A percentile compares a stretch with the other conserved stretches of the same genome.
Evolutionary conservation across 2,113 vertebrate species (phyloP).

Genomic region (Ciconia boyciana): DNA sequence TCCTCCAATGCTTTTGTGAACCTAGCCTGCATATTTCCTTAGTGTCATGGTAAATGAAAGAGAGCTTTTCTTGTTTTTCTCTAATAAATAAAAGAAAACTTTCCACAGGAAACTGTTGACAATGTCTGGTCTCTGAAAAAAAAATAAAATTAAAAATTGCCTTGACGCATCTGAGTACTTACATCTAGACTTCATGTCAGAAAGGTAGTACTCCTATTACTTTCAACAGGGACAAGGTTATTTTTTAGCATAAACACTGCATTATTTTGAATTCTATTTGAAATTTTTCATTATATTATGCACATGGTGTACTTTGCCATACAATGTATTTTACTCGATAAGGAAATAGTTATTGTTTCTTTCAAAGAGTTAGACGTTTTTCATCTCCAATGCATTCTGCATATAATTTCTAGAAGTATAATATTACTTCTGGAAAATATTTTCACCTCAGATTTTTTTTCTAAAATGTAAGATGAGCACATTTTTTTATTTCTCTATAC

Average conservation of each 20-base stretch:
- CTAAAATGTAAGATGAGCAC: background rate
- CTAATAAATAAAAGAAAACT: background rate
- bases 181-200: background rate
- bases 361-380: background rate
- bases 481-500: background rate
- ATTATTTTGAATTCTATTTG: background rate
- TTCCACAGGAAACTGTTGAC: background rate
- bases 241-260: background rate
- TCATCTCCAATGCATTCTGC: background rate
- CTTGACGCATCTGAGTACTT: background rate
- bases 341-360: background rate
- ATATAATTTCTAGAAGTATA: background rate
- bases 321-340: background rate
- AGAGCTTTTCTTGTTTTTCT: background rate
- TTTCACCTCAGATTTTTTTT: background rate
- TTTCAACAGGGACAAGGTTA: background rate
- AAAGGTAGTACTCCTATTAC: background rate
- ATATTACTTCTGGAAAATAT: background rate
- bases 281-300: background rate
- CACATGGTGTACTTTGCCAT: background rate
- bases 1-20: background rate
- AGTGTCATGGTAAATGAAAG: background rate
- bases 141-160: background rate
- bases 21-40: background rate
- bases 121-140: background rate